These are phyloP conservation scores for Darevskia mixta DNA, from an alignment of 2,797 vertebrate species.

Conservation along the genomic window DNA sequence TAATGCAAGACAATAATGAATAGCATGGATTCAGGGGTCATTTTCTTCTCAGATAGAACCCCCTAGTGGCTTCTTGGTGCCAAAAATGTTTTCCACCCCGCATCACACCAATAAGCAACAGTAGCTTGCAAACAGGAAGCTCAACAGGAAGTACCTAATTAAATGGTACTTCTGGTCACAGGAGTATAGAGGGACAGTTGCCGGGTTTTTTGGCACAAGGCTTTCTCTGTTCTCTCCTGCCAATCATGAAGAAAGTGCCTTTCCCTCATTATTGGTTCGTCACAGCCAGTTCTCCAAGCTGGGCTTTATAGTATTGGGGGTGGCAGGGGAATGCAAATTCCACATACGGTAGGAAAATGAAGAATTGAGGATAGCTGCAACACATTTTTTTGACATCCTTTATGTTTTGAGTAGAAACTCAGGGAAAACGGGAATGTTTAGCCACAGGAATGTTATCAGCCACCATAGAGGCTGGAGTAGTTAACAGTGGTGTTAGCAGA, in stretches of 20 bases:
- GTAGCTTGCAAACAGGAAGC: constrained; percentile 7
- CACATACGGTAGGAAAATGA: not conserved
- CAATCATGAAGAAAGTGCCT: not conserved
- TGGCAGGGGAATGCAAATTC: not conserved
- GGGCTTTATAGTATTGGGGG: not conserved
- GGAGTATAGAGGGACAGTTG: not conserved
- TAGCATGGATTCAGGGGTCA: not conserved
- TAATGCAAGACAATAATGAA: not conserved
- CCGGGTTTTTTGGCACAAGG: not conserved
- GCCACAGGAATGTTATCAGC: no score
- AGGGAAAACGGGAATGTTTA: not conserved
- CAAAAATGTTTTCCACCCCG: not conserved
- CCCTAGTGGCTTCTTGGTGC: not conserved
- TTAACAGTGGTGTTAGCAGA: not conserved
- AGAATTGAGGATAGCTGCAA: not conserved
- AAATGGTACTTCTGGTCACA: not conserved
- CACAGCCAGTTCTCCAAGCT: not conserved
- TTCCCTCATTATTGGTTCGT: not conserved
- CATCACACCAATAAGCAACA: not conserved
- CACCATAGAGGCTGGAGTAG: not conserved
- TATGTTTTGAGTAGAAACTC: not conserved
- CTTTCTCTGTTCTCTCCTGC: not conserved
- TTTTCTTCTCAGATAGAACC: not conserved
- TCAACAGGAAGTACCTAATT: not conserved
- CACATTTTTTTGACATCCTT: not conserved